phyloP scores from a whole-genome alignment of 2,797 vertebrate species.

The Scleropages formosus region DNA sequence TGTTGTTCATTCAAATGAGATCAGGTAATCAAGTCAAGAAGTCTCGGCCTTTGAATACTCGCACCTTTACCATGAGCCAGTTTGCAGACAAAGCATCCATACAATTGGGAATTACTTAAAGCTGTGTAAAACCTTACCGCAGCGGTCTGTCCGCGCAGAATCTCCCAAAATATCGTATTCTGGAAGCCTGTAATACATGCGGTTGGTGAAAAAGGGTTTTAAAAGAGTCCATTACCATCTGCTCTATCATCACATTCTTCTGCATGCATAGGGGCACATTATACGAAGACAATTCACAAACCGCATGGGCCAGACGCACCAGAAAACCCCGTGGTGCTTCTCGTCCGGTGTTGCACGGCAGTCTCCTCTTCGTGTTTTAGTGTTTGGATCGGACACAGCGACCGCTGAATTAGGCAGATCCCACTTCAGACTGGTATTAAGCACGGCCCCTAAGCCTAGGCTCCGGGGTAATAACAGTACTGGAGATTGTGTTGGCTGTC shows the following conservation, averaged over 20 bases:
- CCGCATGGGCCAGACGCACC: conserved; percentile 16
- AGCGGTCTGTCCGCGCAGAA: background rate
- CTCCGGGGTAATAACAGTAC: conserved; percentile 33
- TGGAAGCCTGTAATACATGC: conserved; percentile 16
- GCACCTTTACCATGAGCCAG: background rate
- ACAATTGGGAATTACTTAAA: conserved; percentile 10
- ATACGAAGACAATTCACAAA: conserved; percentile 19
- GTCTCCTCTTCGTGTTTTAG: background rate
- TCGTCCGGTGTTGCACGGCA: background rate
- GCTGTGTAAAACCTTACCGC: conserved; percentile 5
- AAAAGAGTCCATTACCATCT: conserved; percentile 20
- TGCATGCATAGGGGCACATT: background rate
- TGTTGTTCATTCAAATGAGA: background rate
- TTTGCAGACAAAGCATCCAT: conserved; percentile 15
- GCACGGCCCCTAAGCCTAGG: conserved; percentile 20
- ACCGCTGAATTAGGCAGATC: conserved; percentile 26
- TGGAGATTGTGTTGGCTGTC: conserved; percentile 21
- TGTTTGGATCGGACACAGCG: conserved; percentile 19
- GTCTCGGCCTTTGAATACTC: background rate
- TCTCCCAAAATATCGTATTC: conserved; percentile 1
- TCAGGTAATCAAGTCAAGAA: background rate
- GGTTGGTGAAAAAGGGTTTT: conserved; percentile 20
- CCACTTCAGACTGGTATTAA: conserved; percentile 33
- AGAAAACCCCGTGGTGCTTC: background rate
- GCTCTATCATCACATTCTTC: conserved; percentile 31